Percentiles rank a stretch among this genome's conserved stretches.
These are phyloP conservation scores for Cantharis rustica DNA, from an alignment of 2,888 invertebrate species.

Conservation along the genomic window DNA sequence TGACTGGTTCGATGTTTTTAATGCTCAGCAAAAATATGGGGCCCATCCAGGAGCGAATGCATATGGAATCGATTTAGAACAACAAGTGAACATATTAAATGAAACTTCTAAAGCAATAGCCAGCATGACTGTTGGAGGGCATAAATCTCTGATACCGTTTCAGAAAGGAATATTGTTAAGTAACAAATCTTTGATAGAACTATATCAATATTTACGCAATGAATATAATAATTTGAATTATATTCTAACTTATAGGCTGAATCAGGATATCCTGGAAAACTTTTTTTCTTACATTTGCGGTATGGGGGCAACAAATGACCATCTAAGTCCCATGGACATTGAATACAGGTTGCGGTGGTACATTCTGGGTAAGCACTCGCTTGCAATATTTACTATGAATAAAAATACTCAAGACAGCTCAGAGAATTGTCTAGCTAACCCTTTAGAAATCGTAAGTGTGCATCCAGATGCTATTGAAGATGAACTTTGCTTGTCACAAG, in stretches of 20 bases:
- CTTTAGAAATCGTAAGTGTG: background rate
- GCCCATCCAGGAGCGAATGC: conserved; percentile 23
- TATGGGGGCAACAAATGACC: background rate
- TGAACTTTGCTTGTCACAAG: background rate
- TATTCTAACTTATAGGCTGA: too few relatives aligned
- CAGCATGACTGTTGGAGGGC: conserved; percentile 29
- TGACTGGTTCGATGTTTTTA: conserved; percentile 11
- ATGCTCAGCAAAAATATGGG: background rate
- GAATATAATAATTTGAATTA: too few relatives aligned
- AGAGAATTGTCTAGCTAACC: background rate
- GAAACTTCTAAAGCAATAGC: conserved; percentile 12
- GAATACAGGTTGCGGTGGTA: conserved; percentile 6
- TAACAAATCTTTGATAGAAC: background rate
- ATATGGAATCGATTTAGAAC: conserved; percentile 27
- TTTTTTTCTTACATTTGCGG: too few relatives aligned
- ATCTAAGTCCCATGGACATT: background rate
- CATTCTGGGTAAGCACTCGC: conserved; percentile 7
- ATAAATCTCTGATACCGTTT: conserved; percentile 28
- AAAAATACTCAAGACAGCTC: conserved; percentile 1
- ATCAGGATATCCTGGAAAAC: too few relatives aligned
- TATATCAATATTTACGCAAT: background rate
- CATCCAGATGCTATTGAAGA: background rate
- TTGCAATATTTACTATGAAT: conserved; percentile 5
- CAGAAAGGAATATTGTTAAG: background rate
- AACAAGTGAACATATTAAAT: conserved; percentile 18